Percentiles rank a stretch among this genome's conserved stretches.
phyloP scores from a whole-genome alignment of 2,113 vertebrate genomes.

The Gallinago media region DNA sequence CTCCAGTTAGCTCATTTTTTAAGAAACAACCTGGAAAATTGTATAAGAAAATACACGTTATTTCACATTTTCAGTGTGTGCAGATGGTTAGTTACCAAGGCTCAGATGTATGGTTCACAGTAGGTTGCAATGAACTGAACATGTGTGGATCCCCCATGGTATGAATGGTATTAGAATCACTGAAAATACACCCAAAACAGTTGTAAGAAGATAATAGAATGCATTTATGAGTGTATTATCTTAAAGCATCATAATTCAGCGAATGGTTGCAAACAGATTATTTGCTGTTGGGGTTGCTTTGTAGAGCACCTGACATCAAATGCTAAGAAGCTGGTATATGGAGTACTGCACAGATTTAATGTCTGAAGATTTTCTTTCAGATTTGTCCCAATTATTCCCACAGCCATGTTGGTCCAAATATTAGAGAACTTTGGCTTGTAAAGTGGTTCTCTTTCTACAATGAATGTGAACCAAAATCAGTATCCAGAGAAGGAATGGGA shows the following conservation, averaged over 20 bases:
- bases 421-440: background rate
- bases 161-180: background rate
- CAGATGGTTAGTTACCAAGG: background rate
- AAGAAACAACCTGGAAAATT: background rate
- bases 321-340: background rate
- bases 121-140: background rate
- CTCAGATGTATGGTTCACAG: background rate
- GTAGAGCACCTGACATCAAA: background rate
- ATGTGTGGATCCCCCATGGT: background rate
- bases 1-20: background rate
- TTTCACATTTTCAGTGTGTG: background rate
- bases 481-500: background rate
- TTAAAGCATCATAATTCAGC: background rate
- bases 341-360: background rate
- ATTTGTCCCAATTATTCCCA: background rate
- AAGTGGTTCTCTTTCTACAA: background rate
- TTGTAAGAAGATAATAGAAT: background rate
- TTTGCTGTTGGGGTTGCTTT: background rate
- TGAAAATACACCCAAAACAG: background rate
- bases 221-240: background rate
- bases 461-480: background rate
- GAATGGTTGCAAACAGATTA: background rate
- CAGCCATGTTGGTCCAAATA: background rate
- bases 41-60: background rate
- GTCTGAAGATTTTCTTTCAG: background rate